phyloP scores from a whole-genome alignment of 92 coral and sea anemone genomes.

The Epizoanthus rinbou region DNA sequence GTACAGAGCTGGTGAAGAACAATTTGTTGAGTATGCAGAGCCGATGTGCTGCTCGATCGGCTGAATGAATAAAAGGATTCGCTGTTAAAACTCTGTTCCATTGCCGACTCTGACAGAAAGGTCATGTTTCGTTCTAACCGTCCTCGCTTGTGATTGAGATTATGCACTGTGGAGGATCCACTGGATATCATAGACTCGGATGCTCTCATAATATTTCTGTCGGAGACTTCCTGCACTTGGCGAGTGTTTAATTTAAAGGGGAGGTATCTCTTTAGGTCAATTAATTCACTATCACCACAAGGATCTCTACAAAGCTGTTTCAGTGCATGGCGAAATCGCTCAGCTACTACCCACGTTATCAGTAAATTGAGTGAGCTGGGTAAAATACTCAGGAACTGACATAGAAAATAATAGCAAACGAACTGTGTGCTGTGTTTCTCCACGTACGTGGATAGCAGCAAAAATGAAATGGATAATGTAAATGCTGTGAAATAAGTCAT shows the following conservation, averaged over 20 bases:
- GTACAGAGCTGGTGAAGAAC: not conserved
- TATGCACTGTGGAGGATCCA: not conserved
- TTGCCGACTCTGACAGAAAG: not conserved
- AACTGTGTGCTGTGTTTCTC: slow-evolving; percentile 18
- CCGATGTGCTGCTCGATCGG: not conserved
- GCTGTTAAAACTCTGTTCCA: slow-evolving; percentile 32
- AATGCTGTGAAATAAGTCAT: slow-evolving; percentile 4
- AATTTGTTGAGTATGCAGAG: not conserved
- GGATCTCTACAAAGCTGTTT: slow-evolving; percentile 12
- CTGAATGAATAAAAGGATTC: not conserved
- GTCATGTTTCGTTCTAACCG: slow-evolving; percentile 1
- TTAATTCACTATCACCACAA: slow-evolving; percentile 3
- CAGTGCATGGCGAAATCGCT: slow-evolving; percentile 12
- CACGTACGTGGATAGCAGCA: slow-evolving; percentile 3
- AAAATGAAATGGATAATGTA: slow-evolving; percentile 5
- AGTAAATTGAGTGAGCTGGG: slow-evolving; percentile 16
- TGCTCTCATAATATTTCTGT: slow-evolving; percentile 7
- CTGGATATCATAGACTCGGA: slow-evolving; percentile 32
- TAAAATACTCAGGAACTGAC: slow-evolving; percentile 2
- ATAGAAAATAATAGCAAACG: slow-evolving; percentile 2
- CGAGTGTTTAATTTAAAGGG: not conserved
- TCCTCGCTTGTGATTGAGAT: not conserved
- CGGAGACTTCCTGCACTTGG: not conserved
- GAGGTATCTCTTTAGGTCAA: slow-evolving; percentile 3
- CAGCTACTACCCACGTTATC: not conserved